A percentile compares a stretch with the other conserved stretches of the same genome.
phyloP scores from a whole-genome alignment of 1,140 invertebrate genomes.

The Ctenoplectra terminalis region DNA sequence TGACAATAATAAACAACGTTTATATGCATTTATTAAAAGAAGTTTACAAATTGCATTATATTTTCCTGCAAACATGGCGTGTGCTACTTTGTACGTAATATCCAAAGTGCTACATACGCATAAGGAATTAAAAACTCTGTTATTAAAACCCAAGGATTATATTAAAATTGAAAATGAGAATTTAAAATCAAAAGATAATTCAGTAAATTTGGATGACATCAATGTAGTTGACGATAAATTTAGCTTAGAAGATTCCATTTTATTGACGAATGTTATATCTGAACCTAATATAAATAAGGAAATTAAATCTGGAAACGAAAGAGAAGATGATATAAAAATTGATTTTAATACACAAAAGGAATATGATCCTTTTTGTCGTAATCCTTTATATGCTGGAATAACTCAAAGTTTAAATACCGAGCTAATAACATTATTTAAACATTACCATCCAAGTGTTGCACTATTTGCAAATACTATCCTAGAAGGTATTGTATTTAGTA shows the following conservation, averaged over 20 bases:
- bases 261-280: constrained; percentile 73
- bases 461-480: constrained; percentile 94
- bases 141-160: constrained; percentile 49
- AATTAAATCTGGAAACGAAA: constrained; percentile 27
- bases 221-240: constrained; percentile 42
- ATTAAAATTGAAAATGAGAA: constrained; percentile 70
- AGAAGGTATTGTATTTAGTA: constrained; percentile 83
- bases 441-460: constrained; percentile 96
- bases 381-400: constrained; percentile 93
- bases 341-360: constrained; percentile 72
- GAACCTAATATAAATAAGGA: constrained; percentile 21
- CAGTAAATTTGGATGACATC: constrained; percentile 22
- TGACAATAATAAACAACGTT: constrained; percentile 88
- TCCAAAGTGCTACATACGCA: constrained; percentile 85
- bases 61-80: constrained; percentile 83
- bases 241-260: constrained; percentile 74
- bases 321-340: constrained; percentile 65
- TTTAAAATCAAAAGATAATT: constrained; percentile 56
- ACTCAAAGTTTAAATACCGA: constrained; percentile 88
- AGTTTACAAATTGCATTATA: constrained; percentile 89
- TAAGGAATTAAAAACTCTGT: constrained; percentile 62
- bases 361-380: constrained; percentile 91
- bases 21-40: constrained; percentile 94
- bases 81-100: constrained; percentile 91
- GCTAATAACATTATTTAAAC: constrained; percentile 87